Conservation (phyloP, 1,140 invertebrate genomes). For the Coboldia fuscipes region DNA sequence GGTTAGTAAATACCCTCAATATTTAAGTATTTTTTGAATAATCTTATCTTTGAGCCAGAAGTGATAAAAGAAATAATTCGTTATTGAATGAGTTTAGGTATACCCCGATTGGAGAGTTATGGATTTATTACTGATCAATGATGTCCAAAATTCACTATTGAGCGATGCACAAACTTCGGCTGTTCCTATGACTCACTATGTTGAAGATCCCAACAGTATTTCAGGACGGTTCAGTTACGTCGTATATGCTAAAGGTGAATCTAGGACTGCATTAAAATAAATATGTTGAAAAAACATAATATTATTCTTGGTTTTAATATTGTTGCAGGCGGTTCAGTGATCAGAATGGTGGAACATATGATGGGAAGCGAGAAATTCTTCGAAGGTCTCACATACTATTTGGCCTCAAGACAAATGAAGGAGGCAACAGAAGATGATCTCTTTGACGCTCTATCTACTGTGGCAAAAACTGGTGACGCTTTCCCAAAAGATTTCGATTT, state of each 20-base stretch:
- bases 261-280: constrained; percentile 5
- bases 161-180: constrained; percentile 33
- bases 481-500: not conserved
- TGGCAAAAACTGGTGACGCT: constrained; percentile 5
- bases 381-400: constrained; percentile 16
- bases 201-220: constrained; percentile 46
- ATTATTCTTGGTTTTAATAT: constrained; percentile 20
- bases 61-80: not conserved
- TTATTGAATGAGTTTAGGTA: constrained; percentile 22
- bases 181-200: constrained; percentile 50
- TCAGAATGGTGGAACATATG: not conserved
- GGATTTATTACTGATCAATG: constrained; percentile 48
- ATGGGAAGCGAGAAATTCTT: not conserved
- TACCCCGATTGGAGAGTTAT: constrained; percentile 50
- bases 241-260: constrained; percentile 44
- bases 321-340: constrained; percentile 3
- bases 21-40: constrained; percentile 1
- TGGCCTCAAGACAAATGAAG: too few species aligned
- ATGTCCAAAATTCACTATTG: constrained; percentile 32
- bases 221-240: constrained; percentile 57
- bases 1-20: constrained; percentile 8
- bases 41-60: not conserved
- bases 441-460: not conserved
- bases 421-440: constrained; percentile 6
- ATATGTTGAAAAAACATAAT: constrained; percentile 17